Conservation (phyloP, 2,888 invertebrate genomes). For the Trachelus troglodyta region DNA sequence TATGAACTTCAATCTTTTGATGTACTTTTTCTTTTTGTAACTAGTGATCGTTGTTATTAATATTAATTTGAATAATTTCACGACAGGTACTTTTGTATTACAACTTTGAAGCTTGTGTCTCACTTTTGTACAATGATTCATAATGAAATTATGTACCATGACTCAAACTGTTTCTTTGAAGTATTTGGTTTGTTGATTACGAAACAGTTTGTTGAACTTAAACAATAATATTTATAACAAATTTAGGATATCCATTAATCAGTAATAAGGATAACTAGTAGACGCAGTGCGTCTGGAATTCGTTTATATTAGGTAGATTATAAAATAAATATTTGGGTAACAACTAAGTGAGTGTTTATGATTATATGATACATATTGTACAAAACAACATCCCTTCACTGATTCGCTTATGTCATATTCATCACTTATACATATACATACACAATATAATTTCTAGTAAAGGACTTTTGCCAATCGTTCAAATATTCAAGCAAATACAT, state of each 20-base stretch:
- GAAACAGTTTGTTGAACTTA: not conserved
- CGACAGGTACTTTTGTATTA: not conserved
- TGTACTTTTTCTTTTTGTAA: not conserved
- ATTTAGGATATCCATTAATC: not conserved
- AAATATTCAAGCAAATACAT: not conserved
- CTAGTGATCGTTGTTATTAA: too few species aligned
- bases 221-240: not conserved
- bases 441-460: conserved; percentile 31
- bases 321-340: conserved; percentile 42
- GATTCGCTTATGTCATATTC: conserved; percentile 39
- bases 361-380: conserved; percentile 54
- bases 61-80: too few species aligned
- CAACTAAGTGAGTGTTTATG: conserved; percentile 43
- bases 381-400: conserved; percentile 52
- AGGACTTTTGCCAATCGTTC: conserved; percentile 11
- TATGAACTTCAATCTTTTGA: not conserved
- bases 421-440: conserved; percentile 36
- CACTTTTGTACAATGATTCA: not conserved
- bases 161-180: not conserved
- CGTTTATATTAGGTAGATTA: not conserved
- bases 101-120: not conserved
- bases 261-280: not conserved
- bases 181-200: not conserved
- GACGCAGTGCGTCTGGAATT: not conserved
- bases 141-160: not conserved